Percentiles rank a stretch among this genome's conserved stretches.
Evolutionary conservation across 2,113 vertebrate genomes (phyloP).

Genomic region (Ceuthmochares aereus): DNA sequence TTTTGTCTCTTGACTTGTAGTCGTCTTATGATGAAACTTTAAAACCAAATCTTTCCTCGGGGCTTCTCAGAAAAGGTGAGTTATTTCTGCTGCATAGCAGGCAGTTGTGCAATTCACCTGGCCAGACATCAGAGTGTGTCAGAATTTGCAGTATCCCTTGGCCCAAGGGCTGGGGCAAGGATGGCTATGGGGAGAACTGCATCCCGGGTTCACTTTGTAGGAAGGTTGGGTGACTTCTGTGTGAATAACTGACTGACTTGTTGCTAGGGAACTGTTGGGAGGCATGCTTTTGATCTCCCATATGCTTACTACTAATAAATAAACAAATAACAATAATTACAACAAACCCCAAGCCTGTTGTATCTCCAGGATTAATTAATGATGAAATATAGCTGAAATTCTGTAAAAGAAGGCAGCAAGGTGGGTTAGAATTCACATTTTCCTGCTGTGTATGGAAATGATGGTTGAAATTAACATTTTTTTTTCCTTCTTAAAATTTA

Average conservation of each 20-base stretch:
- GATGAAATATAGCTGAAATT: constrained; percentile 74
- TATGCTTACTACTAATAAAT: constrained; percentile 77
- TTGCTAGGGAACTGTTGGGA: constrained; percentile 76
- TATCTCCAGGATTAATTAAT: constrained; percentile 80
- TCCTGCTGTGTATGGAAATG: constrained; percentile 1
- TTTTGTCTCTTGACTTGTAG: constrained; percentile 31
- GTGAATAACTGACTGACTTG: constrained; percentile 45
- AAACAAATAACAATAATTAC: constrained; percentile 82
- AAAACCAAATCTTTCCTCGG: constrained; percentile 7
- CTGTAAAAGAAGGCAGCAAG: constrained; percentile 50
- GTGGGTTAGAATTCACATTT: constrained; percentile 22
- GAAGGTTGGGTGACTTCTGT: not conserved
- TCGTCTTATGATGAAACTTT: not conserved
- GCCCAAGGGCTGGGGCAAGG: not conserved
- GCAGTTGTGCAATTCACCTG: not conserved
- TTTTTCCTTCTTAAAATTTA: constrained; percentile 49
- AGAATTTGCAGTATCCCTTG: not conserved
- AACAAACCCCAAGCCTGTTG: constrained; percentile 78
- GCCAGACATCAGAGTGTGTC: accelerated
- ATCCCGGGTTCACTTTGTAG: not conserved
- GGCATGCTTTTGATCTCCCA: constrained; percentile 75
- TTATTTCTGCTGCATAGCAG: not conserved
- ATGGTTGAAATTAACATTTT: constrained; percentile 30
- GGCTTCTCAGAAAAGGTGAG: not conserved
- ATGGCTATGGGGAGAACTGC: accelerated